Conservation (phyloP, 2,888 invertebrate genomes). For the Nomada goodeniana region DNA sequence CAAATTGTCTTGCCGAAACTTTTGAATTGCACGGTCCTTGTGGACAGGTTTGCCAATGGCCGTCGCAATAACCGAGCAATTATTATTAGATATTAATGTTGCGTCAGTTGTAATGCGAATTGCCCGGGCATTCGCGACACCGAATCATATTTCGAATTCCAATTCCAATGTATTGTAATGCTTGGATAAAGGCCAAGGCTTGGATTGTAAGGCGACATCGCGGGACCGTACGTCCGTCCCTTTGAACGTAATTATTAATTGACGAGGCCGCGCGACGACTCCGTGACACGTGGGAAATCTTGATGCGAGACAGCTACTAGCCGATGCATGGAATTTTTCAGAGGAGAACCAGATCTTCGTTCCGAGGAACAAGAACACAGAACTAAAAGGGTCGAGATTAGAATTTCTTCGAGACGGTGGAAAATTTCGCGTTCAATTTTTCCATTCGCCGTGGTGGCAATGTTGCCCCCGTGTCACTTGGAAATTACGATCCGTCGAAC, state of each 20-base stretch:
- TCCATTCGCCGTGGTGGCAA: no score
- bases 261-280: slow-evolving; percentile 15
- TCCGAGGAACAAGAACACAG: not conserved
- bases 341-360: not conserved
- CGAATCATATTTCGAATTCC: not conserved
- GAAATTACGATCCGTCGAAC: not conserved
- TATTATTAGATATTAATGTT: not conserved
- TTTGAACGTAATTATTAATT: slow-evolving; percentile 26
- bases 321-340: slow-evolving; percentile 45
- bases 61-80: no score
- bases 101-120: not conserved
- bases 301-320: slow-evolving; percentile 9
- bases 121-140: not conserved
- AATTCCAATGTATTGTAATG: no score
- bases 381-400: no score
- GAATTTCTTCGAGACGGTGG: no score
- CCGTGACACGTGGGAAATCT: slow-evolving; percentile 48
- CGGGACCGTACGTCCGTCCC: not conserved
- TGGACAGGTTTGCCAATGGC: not conserved
- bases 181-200: not conserved
- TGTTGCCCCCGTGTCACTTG: no score
- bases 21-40: no score
- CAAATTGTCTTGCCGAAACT: no score
- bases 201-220: no score
- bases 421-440: no score